Evolutionary conservation across 2,113 vertebrate species (phyloP).

Genomic region (Pterocles gutturalis): DNA sequence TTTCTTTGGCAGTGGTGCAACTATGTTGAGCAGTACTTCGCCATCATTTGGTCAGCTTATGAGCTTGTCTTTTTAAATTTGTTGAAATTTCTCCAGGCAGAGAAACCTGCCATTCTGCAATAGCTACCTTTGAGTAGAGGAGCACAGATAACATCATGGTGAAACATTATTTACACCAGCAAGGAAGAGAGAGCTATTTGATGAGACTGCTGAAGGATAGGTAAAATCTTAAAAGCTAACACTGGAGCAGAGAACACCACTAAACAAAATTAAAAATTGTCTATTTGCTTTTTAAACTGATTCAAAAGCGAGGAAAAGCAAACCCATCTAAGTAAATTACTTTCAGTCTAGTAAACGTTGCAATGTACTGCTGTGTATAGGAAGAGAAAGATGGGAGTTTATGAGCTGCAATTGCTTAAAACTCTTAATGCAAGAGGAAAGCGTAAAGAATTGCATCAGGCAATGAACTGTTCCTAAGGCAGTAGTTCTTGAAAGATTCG

Average conservation of each 20-base stretch:
- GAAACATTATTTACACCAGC: not conserved
- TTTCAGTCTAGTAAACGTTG: not conserved
- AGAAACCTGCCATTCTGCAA: not conserved
- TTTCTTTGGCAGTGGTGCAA: not conserved
- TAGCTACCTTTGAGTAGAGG: not conserved
- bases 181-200: not conserved
- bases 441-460: not conserved
- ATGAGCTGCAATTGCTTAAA: not conserved
- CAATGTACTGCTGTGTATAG: not conserved
- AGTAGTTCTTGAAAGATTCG: not conserved
- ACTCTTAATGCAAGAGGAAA: not conserved
- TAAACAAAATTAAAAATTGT: not conserved
- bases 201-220: not conserved
- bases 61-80: not conserved
- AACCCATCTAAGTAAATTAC: not conserved
- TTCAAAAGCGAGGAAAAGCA: not conserved
- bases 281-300: not conserved
- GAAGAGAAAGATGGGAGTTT: not conserved
- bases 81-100: not conserved
- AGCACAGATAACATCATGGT: not conserved
- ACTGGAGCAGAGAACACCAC: not conserved
- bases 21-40: not conserved
- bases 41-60: not conserved
- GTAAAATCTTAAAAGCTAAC: not conserved
- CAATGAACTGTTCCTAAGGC: not conserved